Percentiles rank a stretch among this genome's conserved stretches.
Conservation (phyloP, 2,888 invertebrate genomes). For the Venustoraphidia nigricollis region DNA sequence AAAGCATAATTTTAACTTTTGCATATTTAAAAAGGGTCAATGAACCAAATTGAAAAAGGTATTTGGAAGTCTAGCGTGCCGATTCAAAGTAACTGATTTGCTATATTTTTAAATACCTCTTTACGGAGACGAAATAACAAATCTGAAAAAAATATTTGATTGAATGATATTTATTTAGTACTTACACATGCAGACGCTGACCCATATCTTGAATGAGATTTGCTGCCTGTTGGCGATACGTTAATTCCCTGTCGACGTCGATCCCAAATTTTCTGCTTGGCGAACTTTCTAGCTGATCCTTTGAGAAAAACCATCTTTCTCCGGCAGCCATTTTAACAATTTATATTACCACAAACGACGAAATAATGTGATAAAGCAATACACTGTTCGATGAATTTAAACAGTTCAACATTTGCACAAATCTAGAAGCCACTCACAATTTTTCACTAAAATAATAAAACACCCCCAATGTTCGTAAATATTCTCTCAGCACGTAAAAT, state of each 20-base stretch:
- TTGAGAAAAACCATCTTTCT: conserved; percentile 90
- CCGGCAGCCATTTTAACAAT: conserved; percentile 61
- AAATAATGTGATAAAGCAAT: conserved; percentile 1
- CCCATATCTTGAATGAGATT: conserved; percentile 99
- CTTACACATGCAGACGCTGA: conserved; percentile 87
- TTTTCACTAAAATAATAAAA: no score
- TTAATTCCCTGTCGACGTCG: conserved; percentile 86
- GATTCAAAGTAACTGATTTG: no score
- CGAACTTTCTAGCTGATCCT: conserved; percentile 78
- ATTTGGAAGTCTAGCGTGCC: no score
- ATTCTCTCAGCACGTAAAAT: no score
- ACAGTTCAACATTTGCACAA: conserved; percentile 4
- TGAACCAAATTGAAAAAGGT: no score
- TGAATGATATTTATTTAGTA: conserved; percentile 20
- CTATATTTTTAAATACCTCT: no score
- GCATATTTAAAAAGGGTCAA: no score
- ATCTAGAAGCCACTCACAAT: no score
- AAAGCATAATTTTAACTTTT: no score
- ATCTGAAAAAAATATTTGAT: conserved; percentile 38
- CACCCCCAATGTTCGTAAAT: no score
- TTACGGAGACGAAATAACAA: conserved; percentile 19
- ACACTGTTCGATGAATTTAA: not conserved
- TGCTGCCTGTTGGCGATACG: conserved; percentile 91
- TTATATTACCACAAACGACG: conserved; percentile 33
- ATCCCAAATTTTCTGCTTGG: conserved; percentile 86